Base-by-base conservation (phyloP, 92 coral and sea anemone species). In the Isaurus tuberculatus region DNA sequence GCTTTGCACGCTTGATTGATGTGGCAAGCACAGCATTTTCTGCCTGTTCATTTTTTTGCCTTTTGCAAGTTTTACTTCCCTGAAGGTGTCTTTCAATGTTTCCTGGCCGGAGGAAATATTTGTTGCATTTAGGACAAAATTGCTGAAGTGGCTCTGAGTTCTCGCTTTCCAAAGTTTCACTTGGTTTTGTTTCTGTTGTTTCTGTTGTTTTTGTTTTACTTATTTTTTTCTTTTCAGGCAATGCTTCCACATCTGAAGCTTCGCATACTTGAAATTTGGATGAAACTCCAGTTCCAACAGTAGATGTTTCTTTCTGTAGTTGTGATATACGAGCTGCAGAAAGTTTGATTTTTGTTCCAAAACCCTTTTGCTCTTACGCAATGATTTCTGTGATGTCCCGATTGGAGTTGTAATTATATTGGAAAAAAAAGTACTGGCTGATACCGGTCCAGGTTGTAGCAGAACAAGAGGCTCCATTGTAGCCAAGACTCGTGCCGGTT, bases 361-460 rank as follows among this genome's bases (percentile, higher is more conserved):
- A 9, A 15, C 75, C 75, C 20, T 9, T 70, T 37, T 72, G 79
- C 49, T 72, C 79, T 27, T 72, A 22, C 11, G 61, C 79, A 26
- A 46, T 25, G 0, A 72, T 26, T 23, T 49, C 37, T 2, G 6
- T 3, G 53, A 72, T 44, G 11, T 40, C 44, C 8, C 77, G 32
- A 20, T 71, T 16, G 8, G 30, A 1, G 23, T 71, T 51, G 43
- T 71, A 71, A 1, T 46, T 43, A 33, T 72, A 72, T 9, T 27
- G 4, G 23, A 72, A 72, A 16, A 53, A 37, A 13, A 72, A 72
- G 71, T 66, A 90, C 16, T 77, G 58, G 1, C 85, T 74, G 25
- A 86, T 83, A 20, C 93, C 88, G 44, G 51, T 37, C 70, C 84
- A 67, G 17, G 90, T 90, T 16, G 13, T 60, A 60, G 66, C 65